A percentile compares a stretch with the other conserved stretches of the same genome.
Conservation (phyloP, 2,888 invertebrate genomes). For the Coenonympha arcania region DNA sequence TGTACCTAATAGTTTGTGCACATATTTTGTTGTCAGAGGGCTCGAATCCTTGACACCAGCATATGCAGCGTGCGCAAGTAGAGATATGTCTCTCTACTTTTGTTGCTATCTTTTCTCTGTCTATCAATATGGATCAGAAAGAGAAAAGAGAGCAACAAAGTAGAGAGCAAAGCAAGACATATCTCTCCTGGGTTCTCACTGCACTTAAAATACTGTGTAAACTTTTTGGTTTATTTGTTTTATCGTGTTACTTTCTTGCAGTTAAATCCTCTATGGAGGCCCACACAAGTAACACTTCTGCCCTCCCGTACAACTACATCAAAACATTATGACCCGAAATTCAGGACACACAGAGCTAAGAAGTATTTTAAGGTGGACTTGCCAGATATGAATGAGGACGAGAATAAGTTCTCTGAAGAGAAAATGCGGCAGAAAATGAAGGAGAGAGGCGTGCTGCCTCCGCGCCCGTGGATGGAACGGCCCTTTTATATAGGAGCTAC, state of each 20-base stretch:
- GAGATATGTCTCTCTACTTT: too few species aligned
- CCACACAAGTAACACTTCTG: constrained; percentile 39
- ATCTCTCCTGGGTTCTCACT: too few species aligned
- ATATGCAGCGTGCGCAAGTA: too few species aligned
- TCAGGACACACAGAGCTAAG: constrained; percentile 77
- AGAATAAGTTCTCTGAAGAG: constrained; percentile 68
- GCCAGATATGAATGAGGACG: constrained; percentile 79
- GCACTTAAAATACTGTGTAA: too few species aligned
- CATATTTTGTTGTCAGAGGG: too few species aligned
- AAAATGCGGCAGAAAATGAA: constrained; percentile 81
- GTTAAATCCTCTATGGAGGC: constrained; percentile 45
- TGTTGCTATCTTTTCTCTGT: too few species aligned
- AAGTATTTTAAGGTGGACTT: constrained; percentile 84
- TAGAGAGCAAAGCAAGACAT: too few species aligned
- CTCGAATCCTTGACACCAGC: too few species aligned
- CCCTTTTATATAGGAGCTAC: constrained; percentile 82
- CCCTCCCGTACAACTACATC: constrained; percentile 52
- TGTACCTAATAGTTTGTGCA: too few species aligned
- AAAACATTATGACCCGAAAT: constrained; percentile 88
- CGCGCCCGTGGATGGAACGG: constrained; percentile 85
- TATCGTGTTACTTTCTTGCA: constrained; percentile 28
- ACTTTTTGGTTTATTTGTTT: not conserved
- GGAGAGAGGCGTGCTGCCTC: constrained; percentile 84
- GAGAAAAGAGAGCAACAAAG: too few species aligned
- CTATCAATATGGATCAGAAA: too few species aligned